Evolutionary conservation across 2,888 invertebrate genomes (phyloP), one percentile per base, ranked within the genome.

Genomic region (Ormyrus pomaceus): DNA sequence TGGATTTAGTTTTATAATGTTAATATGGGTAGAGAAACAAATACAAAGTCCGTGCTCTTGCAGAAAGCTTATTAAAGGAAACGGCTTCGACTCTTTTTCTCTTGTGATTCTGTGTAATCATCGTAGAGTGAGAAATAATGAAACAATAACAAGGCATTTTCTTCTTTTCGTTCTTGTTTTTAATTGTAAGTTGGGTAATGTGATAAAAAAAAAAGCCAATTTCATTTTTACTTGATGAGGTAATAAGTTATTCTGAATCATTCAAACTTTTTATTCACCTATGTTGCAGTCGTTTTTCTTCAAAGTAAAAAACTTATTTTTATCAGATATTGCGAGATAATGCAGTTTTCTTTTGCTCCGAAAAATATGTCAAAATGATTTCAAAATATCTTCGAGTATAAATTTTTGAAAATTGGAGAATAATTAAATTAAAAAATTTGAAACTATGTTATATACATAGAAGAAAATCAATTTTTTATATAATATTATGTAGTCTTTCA

Each of bases 391-490:
- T 34, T 34, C 4, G 34, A 34, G 4, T 34, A 34, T 34, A 34
- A 34, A 4, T 4, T 34, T 34, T 34, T 34, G 34, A 34, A 34
- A 34, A 34, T 34, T 34, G 34, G 34, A 46, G 53, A 66, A 73
- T 78, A 68, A 34, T 61, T 68, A 55, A 53, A 53, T 51, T 65
- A 59, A 34, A 69, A 51, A 65, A 70, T 79, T 79, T 51, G 53
- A 79, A 68, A 62, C 10, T 70, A 69, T 68, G 77, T 77, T 80
- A 72, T 77, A 73, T 66, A 74, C 69, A 70, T 6, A 51, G 59
- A 68, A 75, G 34, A 61, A 75, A 70, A 71, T 77, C 74, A 71
- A 72, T 81, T 81, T 80, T 81, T 81, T 81, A 78, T 74, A 75
- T 75, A 61, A 72, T 61, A 77, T 75, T 81, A 62, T 61, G 75